Evolutionary conservation across 1,140 invertebrate genomes (phyloP), one percentile per base, ranked within the genome.

Genomic region (Arctopsyche grandis): DNA sequence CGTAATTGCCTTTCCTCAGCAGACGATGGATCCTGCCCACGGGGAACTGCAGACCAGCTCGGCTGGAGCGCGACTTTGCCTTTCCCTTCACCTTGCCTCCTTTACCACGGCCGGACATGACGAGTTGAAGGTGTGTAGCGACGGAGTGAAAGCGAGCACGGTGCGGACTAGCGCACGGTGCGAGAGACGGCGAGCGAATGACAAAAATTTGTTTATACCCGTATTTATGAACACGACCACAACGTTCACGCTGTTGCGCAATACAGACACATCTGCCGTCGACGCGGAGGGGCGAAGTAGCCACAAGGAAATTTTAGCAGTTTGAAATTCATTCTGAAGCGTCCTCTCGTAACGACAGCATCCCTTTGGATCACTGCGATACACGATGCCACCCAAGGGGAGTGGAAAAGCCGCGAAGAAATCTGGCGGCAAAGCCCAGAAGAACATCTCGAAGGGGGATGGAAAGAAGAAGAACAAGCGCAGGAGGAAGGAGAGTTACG

Each of bases 1-100:
- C 92, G 84, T 94, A 94, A 81, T 93, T 91, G n/a, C 92, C 92
- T 83, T 93, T 94, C 0, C 92, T 86, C 9, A 94, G 84, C 9
- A 93, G 84, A 82, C 93, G 89, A 84, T 93, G 91, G 77, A 95
- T 92, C 85, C 92, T 87, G 46, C 92, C 92, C 16, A 94, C 93
- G 0, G 92, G 92, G 83, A 94, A 94, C 81, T 93, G 91, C 22
- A 94, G 87, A 74, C 92, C 92, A 76, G 93, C 92, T 74, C 92
- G 86, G 75, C 85, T 89, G 0, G 92, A 93, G 26, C 91, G 89
- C 19, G 90, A 89, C 86, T 91, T 92, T 79, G 89, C 86, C 84
- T 91, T 92, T 82, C 88, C 88, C 86, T 92, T 93, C 0, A 88
- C 87, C 88, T 93, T 93, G 0, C 89, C 89, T 75, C 89, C 90